Conservation (phyloP, 2,888 invertebrate genomes). For the Hyles lineata region DNA sequence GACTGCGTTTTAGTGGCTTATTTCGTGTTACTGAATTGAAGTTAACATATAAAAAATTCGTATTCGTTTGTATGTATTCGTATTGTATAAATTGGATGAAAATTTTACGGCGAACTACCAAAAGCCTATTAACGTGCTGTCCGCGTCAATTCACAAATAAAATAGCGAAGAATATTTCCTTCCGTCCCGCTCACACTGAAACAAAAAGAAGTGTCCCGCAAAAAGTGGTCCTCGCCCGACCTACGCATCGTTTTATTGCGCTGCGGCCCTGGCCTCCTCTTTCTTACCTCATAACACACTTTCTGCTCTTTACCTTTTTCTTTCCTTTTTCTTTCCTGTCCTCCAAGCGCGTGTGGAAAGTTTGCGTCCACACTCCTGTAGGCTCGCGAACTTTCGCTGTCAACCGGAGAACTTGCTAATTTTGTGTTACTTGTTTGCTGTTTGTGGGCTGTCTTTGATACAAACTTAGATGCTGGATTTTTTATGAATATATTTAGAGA, state of each 20-base stretch:
- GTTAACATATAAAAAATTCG: no score
- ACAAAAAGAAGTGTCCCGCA: constrained; percentile 54
- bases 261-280: constrained; percentile 76
- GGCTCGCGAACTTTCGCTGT: constrained; percentile 29
- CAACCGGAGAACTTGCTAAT: constrained; percentile 1
- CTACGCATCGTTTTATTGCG: constrained; percentile 81
- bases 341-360: constrained; percentile 35
- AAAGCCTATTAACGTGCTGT: not conserved
- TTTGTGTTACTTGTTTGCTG: not conserved
- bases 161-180: constrained; percentile 36
- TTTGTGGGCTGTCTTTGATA: not conserved
- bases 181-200: constrained; percentile 57
- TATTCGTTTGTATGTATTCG: no score
- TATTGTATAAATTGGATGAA: no score
- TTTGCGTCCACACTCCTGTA: constrained; percentile 31
- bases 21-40: no score
- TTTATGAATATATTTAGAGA: not conserved
- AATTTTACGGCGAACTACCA: no score
- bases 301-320: constrained; percentile 61
- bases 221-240: constrained; percentile 70
- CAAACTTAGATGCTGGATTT: not conserved
- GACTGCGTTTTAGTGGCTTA: no score
- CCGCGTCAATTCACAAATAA: not conserved
- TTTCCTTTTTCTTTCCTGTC: constrained; percentile 47
- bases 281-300: constrained; percentile 84